Conservation (phyloP, 2,797 vertebrate genomes). For the Bryconaethiops microstoma region DNA sequence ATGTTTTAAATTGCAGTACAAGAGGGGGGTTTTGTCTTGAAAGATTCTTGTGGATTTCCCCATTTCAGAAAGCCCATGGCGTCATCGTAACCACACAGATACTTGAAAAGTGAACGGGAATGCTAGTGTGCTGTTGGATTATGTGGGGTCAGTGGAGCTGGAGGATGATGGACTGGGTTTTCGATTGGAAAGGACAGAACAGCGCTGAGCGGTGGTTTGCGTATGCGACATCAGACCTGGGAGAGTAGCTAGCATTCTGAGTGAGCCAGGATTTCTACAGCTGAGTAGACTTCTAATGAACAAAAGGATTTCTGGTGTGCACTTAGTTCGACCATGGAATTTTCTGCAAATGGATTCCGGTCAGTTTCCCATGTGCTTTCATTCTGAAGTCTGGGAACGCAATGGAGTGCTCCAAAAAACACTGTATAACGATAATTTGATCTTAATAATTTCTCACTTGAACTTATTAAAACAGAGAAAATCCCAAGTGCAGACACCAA, state of each 20-base stretch:
- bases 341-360: constrained; percentile 20
- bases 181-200: constrained; percentile 32
- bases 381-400: constrained; percentile 11
- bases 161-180: constrained; percentile 38
- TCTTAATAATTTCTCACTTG: too few relatives aligned
- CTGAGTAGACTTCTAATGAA: constrained; percentile 26
- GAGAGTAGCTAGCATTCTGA: constrained; percentile 2
- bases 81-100: constrained; percentile 51
- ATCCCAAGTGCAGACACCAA: too few relatives aligned
- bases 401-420: too few relatives aligned
- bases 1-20: constrained; percentile 41
- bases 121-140: constrained; percentile 15
- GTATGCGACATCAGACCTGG: constrained; percentile 19
- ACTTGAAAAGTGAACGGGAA: constrained; percentile 44
- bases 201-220: constrained; percentile 36
- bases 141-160: constrained; percentile 27
- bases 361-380: not conserved
- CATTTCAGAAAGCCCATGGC: constrained; percentile 41
- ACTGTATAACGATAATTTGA: too few relatives aligned
- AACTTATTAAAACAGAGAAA: too few relatives aligned
- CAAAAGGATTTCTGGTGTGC: constrained; percentile 2
- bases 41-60: constrained; percentile 48
- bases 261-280: constrained; percentile 18
- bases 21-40: constrained; percentile 47
- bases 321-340: not conserved